Conservation (phyloP, 2,888 invertebrate genomes). For the Temnothorax unifasciatus region DNA sequence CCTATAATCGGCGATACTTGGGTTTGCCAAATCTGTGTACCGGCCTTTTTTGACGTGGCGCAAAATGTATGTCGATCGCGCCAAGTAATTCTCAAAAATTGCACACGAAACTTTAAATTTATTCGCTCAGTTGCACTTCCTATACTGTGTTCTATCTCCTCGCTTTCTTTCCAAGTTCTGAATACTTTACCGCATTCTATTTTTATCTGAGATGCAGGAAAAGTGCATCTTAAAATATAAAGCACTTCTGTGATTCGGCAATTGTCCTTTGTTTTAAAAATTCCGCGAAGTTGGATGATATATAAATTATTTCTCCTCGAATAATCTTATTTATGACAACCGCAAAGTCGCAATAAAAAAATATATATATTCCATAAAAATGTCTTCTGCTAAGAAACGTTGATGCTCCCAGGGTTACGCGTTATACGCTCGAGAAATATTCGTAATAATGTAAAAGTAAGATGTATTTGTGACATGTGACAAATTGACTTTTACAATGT, state of each 20-base stretch:
- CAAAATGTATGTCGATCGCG: neutral
- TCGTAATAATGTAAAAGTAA: neutral
- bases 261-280: neutral
- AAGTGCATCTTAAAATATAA: neutral
- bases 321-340: neutral
- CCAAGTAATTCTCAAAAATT: neutral
- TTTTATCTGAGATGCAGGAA: neutral
- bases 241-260: neutral
- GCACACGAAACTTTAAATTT: neutral
- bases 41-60: conserved; percentile 25
- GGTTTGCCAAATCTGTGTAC: conserved; percentile 38
- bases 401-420: neutral
- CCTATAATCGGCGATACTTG: conserved; percentile 48
- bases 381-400: neutral
- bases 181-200: conserved; percentile 5
- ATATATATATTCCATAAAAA: conserved; percentile 8
- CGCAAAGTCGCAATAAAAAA: neutral
- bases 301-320: conserved; percentile 2
- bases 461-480: neutral
- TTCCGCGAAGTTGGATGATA: neutral
- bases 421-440: neutral
- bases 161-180: neutral
- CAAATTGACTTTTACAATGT: neutral
- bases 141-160: neutral
- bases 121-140: neutral